Percentiles rank a stretch among this genome's conserved stretches.
These are phyloP conservation scores for Sitodiplosis mosellana DNA, from an alignment of 1,140 invertebrate species.

Conservation along the genomic window DNA sequence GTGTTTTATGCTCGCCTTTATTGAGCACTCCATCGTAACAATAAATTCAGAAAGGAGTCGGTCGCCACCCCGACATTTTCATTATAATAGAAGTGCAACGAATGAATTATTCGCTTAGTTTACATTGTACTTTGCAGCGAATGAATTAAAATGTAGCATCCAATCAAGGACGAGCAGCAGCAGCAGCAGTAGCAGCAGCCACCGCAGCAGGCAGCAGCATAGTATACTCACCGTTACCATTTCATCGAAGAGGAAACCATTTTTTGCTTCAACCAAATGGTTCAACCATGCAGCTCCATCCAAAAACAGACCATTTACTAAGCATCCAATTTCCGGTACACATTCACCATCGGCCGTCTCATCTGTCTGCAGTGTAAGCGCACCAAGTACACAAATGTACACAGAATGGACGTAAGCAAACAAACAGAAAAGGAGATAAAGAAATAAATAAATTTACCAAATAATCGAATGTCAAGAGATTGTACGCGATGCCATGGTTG, in stretches of 20 bases:
- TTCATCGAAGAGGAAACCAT: slow-evolving; percentile 63
- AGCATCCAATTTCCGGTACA: slow-evolving; percentile 39
- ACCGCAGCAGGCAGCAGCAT: no score
- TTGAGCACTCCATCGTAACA: not conserved
- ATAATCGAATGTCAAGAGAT: slow-evolving; percentile 74
- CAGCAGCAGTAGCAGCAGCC: no score
- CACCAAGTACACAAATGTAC: slow-evolving; percentile 14
- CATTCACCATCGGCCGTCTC: not conserved
- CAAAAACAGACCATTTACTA: slow-evolving; percentile 66
- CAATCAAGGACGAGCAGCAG: not conserved
- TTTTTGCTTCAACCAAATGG: slow-evolving; percentile 56
- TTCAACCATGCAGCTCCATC: slow-evolving; percentile 78
- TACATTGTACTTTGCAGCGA: not conserved
- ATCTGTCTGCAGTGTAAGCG: slow-evolving; percentile 18
- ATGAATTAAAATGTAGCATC: not conserved
- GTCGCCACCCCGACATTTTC: no score
- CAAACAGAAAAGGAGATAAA: not conserved
- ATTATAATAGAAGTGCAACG: not conserved
- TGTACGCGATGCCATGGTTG: slow-evolving; percentile 79
- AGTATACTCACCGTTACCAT: slow-evolving; percentile 53
- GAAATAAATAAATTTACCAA: slow-evolving; percentile 28
- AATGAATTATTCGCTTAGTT: not conserved
- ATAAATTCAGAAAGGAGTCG: not conserved
- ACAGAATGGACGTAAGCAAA: slow-evolving; percentile 4
- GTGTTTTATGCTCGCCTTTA: not conserved